A percentile compares a stretch with the other conserved stretches of the same genome.
phyloP scores from a whole-genome alignment of 2,888 invertebrate species.

The Ormyrus thymus region DNA sequence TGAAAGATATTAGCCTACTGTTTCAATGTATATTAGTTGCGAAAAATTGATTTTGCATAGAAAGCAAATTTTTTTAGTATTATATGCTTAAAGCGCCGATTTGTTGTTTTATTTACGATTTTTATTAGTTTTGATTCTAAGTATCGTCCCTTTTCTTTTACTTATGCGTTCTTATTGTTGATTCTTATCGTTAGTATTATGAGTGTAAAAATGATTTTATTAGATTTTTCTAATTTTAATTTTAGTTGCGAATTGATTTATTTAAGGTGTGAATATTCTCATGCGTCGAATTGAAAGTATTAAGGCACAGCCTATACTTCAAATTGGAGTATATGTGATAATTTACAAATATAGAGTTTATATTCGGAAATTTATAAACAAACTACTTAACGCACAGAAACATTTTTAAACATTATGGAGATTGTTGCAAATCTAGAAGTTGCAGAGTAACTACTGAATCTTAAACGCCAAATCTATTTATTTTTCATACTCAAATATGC shows the following conservation, averaged over 20 bases:
- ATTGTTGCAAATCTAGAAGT: not conserved
- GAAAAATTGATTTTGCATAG: conserved; percentile 12
- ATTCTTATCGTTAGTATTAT: conserved; percentile 27
- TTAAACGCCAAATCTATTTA: not conserved
- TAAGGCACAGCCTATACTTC: conserved; percentile 20
- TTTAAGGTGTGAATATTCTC: conserved; percentile 25
- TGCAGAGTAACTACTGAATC: no score
- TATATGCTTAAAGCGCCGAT: conserved; percentile 16
- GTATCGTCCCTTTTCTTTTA: conserved; percentile 6
- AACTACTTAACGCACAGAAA: conserved; percentile 1
- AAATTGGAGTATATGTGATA: conserved; percentile 39
- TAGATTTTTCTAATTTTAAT: conserved; percentile 10
- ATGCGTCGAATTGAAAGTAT: conserved; percentile 29
- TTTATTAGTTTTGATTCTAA: conserved; percentile 35
- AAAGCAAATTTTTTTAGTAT: conserved; percentile 40
- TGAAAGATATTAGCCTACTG: not conserved
- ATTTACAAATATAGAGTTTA: conserved; percentile 27
- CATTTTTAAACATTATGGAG: not conserved
- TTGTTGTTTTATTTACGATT: conserved; percentile 37
- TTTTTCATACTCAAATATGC: not conserved
- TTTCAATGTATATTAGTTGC: conserved; percentile 15
- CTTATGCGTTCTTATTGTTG: conserved; percentile 32
- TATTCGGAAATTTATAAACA: not conserved
- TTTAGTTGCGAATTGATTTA: not conserved
- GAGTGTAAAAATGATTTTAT: conserved; percentile 15